Base-by-base conservation (phyloP, 2,113 vertebrate genomes). In the Mustelus asterias region DNA sequence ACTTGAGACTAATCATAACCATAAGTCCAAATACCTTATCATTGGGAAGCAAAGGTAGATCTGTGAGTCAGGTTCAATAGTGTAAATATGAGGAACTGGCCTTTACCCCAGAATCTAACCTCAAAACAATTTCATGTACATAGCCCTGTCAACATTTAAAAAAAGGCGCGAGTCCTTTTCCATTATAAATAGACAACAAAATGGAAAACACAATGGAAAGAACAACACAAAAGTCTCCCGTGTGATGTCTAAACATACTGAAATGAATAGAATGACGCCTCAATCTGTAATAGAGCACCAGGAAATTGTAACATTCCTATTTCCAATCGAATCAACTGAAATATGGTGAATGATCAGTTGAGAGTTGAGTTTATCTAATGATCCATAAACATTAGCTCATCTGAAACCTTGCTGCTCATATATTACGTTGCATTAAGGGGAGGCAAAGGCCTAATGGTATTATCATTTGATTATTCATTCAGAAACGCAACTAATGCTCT, bases 251-350 rank as follows among this genome's bases (percentile, higher is more conserved):
- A 95, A 96, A 29, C 94, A 10, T 80, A 96, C 96, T 96, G 88
- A 44, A 69, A 48, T 96, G 2, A 37, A 96, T 96, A 44, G 67
- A 96, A 94, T 33, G 65, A 29, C 76, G 88, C 96, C 95, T 96
- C 96, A 94, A 96, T 96, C 78, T 96, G 96, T 95, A 96, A 96
- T 96, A 83, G 54, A 96, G 95, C 95, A 96, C 95, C 96, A 96
- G 95, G 33, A 29, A 96, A 96, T n/a, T 95, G 11, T 95, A 67
- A 95, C 96, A 85, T 96, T 96, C 85, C 96, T 96, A 63, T 44
- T 67, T 96, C 96, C 94, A 96, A 96, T 58, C 96, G 96, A 72
- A 95, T 96, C 96, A 96, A 96, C 0, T 1, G 95, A 37, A 10
- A 95, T 95, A 5, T 9, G 85, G 60, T 96, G 96, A 96, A 96